Evolutionary conservation across 2,797 vertebrate genomes (phyloP).

Genomic region (Peromyscus aztecus): DNA sequence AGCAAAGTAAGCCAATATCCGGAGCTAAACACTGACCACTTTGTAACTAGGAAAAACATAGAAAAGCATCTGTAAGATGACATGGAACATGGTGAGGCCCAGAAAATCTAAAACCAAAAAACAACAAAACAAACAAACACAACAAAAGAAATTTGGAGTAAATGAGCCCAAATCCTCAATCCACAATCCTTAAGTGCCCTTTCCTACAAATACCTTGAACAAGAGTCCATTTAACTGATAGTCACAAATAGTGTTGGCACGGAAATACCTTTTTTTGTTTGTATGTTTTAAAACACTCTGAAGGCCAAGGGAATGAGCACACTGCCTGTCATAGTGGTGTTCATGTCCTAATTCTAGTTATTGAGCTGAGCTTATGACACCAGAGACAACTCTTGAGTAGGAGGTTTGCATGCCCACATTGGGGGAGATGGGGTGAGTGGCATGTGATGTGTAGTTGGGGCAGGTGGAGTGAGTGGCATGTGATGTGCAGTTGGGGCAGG

Average conservation of each 20-base stretch:
- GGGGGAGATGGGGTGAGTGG: fast-evolving
- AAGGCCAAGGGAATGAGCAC: not conserved
- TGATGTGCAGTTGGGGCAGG: no score
- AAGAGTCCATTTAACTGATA: slow-evolving; percentile 75
- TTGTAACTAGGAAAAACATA: not conserved
- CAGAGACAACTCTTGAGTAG: not conserved
- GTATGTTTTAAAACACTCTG: not conserved
- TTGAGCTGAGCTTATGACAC: not conserved
- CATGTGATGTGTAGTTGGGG: not conserved
- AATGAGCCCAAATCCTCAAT: slow-evolving; percentile 77
- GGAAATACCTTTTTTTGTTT: slow-evolving; percentile 56
- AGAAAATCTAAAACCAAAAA: not conserved
- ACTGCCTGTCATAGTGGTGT: not conserved
- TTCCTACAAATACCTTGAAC: slow-evolving; percentile 79
- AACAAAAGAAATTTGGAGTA: slow-evolving; percentile 29
- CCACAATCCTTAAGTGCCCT: slow-evolving; percentile 69
- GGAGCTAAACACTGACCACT: not conserved
- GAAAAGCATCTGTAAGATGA: not conserved
- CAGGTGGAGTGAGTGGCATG: no score
- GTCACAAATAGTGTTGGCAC: slow-evolving; percentile 73
- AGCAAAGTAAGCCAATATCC: not conserved
- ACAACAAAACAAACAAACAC: not conserved
- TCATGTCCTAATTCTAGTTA: not conserved
- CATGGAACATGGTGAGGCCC: not conserved
- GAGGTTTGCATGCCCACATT: not conserved